These are phyloP conservation scores for Cyanistes caeruleus DNA, from an alignment of 2,113 vertebrate genomes.

Conservation along the genomic window DNA sequence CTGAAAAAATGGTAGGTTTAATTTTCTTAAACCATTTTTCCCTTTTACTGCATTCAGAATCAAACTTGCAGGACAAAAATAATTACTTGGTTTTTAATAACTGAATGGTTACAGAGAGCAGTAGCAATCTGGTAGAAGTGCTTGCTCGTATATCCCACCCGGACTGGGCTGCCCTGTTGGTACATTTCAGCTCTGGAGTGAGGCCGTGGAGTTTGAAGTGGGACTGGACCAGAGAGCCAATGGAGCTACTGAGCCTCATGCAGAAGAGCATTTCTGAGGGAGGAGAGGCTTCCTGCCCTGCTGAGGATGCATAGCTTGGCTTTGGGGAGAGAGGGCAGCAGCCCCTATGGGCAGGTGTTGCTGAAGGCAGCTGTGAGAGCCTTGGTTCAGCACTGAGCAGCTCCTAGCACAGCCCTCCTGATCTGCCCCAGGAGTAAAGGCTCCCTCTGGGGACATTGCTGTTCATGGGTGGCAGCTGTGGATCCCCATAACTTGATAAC, in stretches of 20 bases:
- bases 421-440: not conserved
- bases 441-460: not conserved
- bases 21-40: not conserved
- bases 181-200: not conserved
- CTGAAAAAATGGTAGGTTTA: not conserved
- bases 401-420: not conserved
- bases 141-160: not conserved
- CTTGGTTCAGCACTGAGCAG: not conserved
- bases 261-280: not conserved
- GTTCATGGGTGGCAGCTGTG: not conserved
- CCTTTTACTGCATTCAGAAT: not conserved
- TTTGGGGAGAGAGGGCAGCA: not conserved
- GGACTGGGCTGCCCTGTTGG: not conserved
- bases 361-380: not conserved
- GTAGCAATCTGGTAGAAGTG: not conserved
- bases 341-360: fast-evolving
- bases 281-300: not conserved
- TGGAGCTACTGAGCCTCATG: not conserved
- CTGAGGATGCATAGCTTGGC: not conserved
- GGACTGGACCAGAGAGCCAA: not conserved
- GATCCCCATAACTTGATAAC: not conserved
- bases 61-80: not conserved
- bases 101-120: not conserved
- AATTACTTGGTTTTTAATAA: not conserved
- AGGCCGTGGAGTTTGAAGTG: not conserved